phyloP scores from a whole-genome alignment of 2,888 invertebrate species.

The Hydropsyche betteni region DNA sequence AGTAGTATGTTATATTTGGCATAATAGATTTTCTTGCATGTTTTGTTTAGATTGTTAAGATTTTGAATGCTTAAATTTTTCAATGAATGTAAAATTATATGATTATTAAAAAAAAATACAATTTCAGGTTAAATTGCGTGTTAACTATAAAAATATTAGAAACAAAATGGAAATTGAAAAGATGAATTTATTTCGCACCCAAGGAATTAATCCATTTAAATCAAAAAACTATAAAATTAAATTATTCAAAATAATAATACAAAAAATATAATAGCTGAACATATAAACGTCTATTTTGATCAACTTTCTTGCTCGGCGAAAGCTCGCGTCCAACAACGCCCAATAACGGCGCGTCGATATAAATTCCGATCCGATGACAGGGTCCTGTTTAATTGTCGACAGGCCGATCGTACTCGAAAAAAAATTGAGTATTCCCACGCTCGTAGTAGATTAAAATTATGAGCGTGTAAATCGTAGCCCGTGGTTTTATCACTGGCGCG shows the following conservation, averaged over 20 bases:
- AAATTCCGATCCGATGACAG: conserved; percentile 40
- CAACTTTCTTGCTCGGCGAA: neutral
- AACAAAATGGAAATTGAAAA: no score
- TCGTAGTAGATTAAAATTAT: conserved; percentile 40
- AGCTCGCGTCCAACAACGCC: neutral
- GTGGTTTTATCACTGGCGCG: conserved; percentile 41
- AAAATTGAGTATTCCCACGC: conserved; percentile 46
- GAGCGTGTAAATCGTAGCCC: conserved; percentile 40
- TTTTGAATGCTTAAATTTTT: no score
- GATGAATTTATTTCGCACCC: no score
- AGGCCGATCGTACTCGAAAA: neutral
- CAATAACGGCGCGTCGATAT: conserved; percentile 23
- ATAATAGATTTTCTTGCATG: no score
- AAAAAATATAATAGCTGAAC: neutral
- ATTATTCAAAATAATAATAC: neutral
- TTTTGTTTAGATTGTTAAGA: no score
- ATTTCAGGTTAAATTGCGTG: no score
- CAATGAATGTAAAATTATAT: no score
- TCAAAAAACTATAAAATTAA: neutral
- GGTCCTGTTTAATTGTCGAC: conserved; percentile 45
- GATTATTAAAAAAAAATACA: no score
- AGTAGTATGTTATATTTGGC: no score
- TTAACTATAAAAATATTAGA: no score
- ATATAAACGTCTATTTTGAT: neutral
- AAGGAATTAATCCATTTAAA: no score